Base-by-base conservation (phyloP, 2,888 invertebrate genomes). In the Xestia xanthographa region DNA sequence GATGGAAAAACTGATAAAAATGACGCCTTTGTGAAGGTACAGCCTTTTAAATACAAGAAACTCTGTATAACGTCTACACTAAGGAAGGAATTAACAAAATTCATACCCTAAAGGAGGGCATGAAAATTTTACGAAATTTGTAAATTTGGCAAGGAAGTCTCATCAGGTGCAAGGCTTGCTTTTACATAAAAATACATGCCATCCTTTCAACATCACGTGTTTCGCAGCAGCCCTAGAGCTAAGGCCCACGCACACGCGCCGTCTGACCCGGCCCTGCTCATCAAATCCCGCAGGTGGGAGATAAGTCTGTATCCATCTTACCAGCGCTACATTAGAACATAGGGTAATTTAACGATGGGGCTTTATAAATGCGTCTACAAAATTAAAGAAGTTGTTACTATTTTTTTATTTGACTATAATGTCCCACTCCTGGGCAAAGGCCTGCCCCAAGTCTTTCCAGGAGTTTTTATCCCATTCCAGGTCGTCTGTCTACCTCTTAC, bases 261-360 rank as follows among this genome's bases (percentile, higher is more conserved):
- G 60, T 69, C 72, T 72, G 80, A 79, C 81, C 80, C 83, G 79
- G 79, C 84, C 75, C 80, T 58, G 73, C 79, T 80, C 88, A 86
- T 88, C 86, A 88, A 77, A 66, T 53, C 56, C 73, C 69, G 70
- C 88, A 88, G 86, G 86, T 87, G 86, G 77, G 70, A 87, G 85
- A 87, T 82, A 83, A 78, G 81, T 79, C 66, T 68, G 73, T 48
- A 74, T 63, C 58, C 72, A 75, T 50, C 77, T 79, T 75, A 60
- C 72, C 72, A 70, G 67, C 43, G 50, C 45, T 74, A 67, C 50
- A 81, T 72, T 65, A 60, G 29, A 17, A 26, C 43, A 41, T 8
- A n/a, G 20, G 34, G 20, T n/a, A 43, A 48, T 45, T 41, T 58
- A 66, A 73, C 45, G 62, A 63, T 75, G n/a, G 2, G 22, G 14